Conservation (phyloP, 1,140 invertebrate species). For the Hypothenemus hampei region DNA sequence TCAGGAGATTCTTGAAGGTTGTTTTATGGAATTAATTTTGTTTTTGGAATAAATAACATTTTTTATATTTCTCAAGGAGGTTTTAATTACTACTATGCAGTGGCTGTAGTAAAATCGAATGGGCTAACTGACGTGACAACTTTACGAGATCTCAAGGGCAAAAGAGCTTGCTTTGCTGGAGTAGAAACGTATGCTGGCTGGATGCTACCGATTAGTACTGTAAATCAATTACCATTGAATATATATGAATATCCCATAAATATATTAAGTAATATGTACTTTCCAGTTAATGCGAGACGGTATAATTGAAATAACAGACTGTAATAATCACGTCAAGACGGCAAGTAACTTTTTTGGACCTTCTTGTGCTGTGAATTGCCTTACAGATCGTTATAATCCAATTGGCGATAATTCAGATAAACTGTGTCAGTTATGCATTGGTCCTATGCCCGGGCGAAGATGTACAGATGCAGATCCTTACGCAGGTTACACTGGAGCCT, state of each 20-base stretch:
- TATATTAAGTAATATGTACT: too few species aligned
- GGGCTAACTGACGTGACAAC: conserved; percentile 57
- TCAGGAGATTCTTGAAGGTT: conserved; percentile 62
- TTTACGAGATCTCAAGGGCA: conserved; percentile 66
- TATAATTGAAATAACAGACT: conserved; percentile 79
- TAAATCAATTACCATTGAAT: conserved; percentile 48
- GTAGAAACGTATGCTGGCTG: conserved; percentile 90
- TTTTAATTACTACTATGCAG: conserved; percentile 68
- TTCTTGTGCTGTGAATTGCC: conserved; percentile 89
- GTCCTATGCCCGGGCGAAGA: conserved; percentile 66
- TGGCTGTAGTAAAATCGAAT: conserved; percentile 76
- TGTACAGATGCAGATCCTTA: conserved; percentile 87
- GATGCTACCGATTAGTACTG: conserved; percentile 82
- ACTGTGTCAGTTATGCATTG: conserved; percentile 81
- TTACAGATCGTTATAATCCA: conserved; percentile 91
- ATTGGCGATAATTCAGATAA: conserved; percentile 74
- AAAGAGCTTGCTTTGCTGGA: conserved; percentile 82
- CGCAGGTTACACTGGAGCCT: conserved; percentile 85
- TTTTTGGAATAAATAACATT: not conserved
- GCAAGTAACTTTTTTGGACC: conserved; percentile 83
- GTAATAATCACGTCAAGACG: conserved; percentile 95
- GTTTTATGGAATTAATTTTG: not conserved
- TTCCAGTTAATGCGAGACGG: conserved; percentile 78
- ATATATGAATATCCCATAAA: too few species aligned
- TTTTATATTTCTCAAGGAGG: conserved; percentile 36